Conservation (phyloP, 2,888 invertebrate species). For the Acanthococcus lagerstroemiae region DNA sequence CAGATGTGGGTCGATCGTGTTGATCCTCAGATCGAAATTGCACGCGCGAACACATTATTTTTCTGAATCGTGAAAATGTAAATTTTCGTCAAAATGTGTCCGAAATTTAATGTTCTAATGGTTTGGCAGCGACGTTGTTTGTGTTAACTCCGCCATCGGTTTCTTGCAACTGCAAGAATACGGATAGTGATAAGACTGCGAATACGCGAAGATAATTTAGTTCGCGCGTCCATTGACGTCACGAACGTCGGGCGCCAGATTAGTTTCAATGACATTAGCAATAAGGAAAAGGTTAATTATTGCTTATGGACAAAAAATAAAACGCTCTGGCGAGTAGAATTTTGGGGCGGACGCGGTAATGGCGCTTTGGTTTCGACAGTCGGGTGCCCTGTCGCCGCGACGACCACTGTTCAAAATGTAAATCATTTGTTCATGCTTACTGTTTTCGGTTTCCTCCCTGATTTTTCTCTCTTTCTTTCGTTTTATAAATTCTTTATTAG, state of each 20-base stretch:
- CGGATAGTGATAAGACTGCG: constrained; percentile 9
- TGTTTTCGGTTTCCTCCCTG: not conserved
- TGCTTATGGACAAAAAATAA: not conserved
- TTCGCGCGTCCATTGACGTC: constrained; percentile 20
- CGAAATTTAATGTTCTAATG: not conserved
- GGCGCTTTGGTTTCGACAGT: no score
- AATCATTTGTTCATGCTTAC: no score
- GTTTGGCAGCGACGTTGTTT: constrained; percentile 3
- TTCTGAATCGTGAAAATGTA: not conserved
- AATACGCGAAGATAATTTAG: constrained; percentile 16
- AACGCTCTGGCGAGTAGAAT: not conserved
- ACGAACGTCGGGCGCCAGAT: constrained; percentile 27
- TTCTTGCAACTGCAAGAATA: constrained; percentile 9
- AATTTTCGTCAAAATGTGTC: not conserved
- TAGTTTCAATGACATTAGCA: constrained; percentile 24
- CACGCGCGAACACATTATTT: no score
- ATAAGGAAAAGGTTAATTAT: constrained; percentile 21
- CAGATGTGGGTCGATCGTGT: no score
- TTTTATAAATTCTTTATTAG: no score
- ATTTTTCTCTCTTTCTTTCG: no score
- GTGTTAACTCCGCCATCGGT: not conserved
- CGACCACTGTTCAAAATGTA: no score
- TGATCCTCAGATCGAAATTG: no score
- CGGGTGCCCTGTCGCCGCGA: no score
- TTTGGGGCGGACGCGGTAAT: not conserved